Evolutionary conservation across 1,140 invertebrate genomes (phyloP), one percentile per base, ranked within the genome.

Genomic region (Aphelenchoides fujianensis): DNA sequence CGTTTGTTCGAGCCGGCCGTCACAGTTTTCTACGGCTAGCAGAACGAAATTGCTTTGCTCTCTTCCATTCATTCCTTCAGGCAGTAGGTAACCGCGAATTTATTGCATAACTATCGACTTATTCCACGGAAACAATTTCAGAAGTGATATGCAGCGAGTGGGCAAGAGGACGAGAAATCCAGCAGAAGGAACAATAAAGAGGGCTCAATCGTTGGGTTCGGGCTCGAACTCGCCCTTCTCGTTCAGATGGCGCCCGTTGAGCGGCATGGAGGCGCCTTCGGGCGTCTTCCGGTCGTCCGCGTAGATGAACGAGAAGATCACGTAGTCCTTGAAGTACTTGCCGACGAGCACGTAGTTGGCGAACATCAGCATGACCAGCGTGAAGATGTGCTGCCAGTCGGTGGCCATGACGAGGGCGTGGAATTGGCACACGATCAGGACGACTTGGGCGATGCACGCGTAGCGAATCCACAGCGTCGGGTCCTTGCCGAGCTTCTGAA

Each of bases 301-400:
- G 31, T 66, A 66, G 16, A 66, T 35, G 32, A 41, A 66, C 31
- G 32, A 12, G 12, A 66, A 12, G 31, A 66, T 37, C n/a, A 66
- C 36, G 7, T 66, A 66, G 31, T 66, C 92, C 64, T 93, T 88
- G 2, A 90, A 87, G 63, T 95, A 87, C 86, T 94, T 94, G 79
- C 92, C 96, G 3, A 97, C 88, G 0, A 92, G 91, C 76, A 93
- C 91, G 85, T 94, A 94, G 85, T 95, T 95, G 57, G 92, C 91
- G 79, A 93, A 90, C 7, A 95, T 88, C 30, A 96, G 86, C 35
- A 94, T 87, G 12, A 91, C 89, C 71, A 94, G 88, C 19, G 93
- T 92, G 7, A 96, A 81, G 34, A 95, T 89, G 83, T 94, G 91
- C 85, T 95, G 92, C 94, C 94, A 98, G 76, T 93, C 90, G 5